Conservation (phyloP, 2,888 invertebrate genomes). For the Lasioglossum marginatum region DNA sequence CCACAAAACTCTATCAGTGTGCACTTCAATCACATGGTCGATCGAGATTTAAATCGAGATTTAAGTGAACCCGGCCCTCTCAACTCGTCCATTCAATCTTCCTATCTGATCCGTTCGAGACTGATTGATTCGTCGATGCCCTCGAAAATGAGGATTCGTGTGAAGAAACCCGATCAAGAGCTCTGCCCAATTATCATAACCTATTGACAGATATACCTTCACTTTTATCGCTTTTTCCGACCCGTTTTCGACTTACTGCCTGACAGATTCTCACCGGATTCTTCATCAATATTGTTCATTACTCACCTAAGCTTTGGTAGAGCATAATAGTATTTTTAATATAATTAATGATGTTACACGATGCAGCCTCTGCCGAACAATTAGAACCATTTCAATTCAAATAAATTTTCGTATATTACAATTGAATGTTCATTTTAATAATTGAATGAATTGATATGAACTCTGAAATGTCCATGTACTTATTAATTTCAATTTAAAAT, state of each 20-base stretch:
- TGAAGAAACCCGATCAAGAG: slow-evolving; percentile 30
- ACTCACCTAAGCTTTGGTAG: background rate
- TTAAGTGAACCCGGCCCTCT: slow-evolving; percentile 56
- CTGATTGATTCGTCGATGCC: slow-evolving; percentile 53
- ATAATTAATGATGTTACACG: background rate
- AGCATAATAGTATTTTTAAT: background rate
- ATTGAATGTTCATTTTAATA: background rate
- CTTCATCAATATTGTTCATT: background rate
- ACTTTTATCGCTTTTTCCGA: background rate
- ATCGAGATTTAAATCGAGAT: slow-evolving; percentile 64
- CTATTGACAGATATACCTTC: slow-evolving; percentile 1
- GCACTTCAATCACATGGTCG: slow-evolving; percentile 60
- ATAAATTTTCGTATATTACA: background rate
- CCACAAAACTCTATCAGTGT: slow-evolving; percentile 47
- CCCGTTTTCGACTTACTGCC: background rate
- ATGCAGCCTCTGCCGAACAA: background rate
- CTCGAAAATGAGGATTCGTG: slow-evolving; percentile 39
- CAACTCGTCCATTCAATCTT: slow-evolving; percentile 42
- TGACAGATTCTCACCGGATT: background rate
- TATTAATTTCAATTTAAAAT: background rate
- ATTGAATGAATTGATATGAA: background rate
- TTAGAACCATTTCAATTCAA: background rate
- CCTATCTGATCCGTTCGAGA: slow-evolving; percentile 47
- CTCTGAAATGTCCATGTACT: background rate
- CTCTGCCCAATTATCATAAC: slow-evolving; percentile 15